A percentile compares a stretch with the other conserved stretches of the same genome.
phyloP scores from a whole-genome alignment of 2,797 vertebrate species.

The Pseudotriccus pelzelni region DNA sequence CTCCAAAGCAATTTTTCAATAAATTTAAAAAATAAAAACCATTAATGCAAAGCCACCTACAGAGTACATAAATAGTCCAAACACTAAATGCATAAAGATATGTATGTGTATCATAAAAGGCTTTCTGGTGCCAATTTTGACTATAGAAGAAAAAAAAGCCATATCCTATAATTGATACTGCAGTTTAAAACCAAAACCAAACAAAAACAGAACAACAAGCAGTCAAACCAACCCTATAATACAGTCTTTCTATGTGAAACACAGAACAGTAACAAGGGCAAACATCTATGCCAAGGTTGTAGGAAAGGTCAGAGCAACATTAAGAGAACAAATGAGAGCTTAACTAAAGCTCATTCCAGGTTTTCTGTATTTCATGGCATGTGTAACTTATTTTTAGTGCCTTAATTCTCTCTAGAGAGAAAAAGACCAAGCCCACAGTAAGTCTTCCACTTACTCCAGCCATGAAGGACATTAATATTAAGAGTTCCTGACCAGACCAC shows the following conservation, averaged over 20 bases:
- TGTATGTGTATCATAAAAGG: not conserved
- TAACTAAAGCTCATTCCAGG: not conserved
- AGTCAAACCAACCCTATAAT: not conserved
- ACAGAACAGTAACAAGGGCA: not conserved
- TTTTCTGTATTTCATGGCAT: not conserved
- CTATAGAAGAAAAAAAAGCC: not conserved
- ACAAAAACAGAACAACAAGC: not conserved
- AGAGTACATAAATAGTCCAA: not conserved
- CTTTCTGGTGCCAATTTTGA: not conserved
- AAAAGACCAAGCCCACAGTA: not conserved
- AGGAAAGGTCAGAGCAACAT: not conserved
- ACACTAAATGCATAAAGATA: not conserved
- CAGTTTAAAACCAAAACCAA: not conserved
- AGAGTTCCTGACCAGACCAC: not conserved
- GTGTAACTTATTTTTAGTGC: not conserved
- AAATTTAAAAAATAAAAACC: too few species aligned
- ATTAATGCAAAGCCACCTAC: not conserved
- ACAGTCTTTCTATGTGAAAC: not conserved
- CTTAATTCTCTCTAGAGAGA: not conserved
- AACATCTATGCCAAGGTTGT: not conserved
- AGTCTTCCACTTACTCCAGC: not conserved
- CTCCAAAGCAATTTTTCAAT: not conserved
- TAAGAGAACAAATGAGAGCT: not conserved
- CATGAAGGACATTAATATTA: not conserved
- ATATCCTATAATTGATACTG: not conserved